A percentile compares a stretch with the other conserved stretches of the same genome.
These are phyloP conservation scores for Poeciliopsis gracilis DNA, from an alignment of 2,797 vertebrate genomes.

Conservation along the genomic window DNA sequence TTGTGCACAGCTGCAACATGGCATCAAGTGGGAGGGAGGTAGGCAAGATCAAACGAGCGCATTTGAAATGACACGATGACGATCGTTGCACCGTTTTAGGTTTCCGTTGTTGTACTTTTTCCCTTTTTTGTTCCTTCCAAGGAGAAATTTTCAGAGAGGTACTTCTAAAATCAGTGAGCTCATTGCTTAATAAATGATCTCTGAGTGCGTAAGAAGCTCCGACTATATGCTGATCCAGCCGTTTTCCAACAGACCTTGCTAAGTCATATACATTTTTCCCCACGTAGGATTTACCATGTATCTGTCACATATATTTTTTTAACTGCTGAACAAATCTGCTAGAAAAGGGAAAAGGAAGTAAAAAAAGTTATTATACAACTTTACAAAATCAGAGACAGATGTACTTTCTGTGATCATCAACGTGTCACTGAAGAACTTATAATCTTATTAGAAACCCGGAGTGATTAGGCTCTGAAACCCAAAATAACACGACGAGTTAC, in stretches of 20 bases:
- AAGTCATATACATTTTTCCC: neutral
- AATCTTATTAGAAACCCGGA: neutral
- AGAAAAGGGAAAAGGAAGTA: neutral
- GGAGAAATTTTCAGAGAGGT: neutral
- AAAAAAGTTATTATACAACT: neutral
- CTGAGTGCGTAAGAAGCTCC: neutral
- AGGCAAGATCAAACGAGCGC: neutral
- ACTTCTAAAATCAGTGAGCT: neutral
- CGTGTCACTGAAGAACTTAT: neutral
- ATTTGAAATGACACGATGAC: neutral
- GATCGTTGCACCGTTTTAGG: neutral
- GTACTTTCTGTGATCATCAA: neutral
- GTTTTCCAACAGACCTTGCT: neutral
- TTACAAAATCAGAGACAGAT: neutral
- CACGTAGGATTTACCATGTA: neutral
- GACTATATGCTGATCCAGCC: no score
- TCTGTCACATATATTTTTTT: neutral
- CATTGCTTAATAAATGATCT: neutral
- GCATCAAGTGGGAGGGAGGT: constrained; percentile 27
- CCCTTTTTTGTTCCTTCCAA: neutral
- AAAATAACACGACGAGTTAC: neutral
- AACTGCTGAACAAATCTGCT: neutral
- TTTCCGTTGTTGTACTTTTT: neutral
- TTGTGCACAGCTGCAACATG: constrained; percentile 9
- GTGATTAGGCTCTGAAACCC: neutral